Evolutionary conservation across 2,888 invertebrate species (phyloP), one percentile per base, ranked within the genome.

Genomic region (Lasioglossum villosulum): DNA sequence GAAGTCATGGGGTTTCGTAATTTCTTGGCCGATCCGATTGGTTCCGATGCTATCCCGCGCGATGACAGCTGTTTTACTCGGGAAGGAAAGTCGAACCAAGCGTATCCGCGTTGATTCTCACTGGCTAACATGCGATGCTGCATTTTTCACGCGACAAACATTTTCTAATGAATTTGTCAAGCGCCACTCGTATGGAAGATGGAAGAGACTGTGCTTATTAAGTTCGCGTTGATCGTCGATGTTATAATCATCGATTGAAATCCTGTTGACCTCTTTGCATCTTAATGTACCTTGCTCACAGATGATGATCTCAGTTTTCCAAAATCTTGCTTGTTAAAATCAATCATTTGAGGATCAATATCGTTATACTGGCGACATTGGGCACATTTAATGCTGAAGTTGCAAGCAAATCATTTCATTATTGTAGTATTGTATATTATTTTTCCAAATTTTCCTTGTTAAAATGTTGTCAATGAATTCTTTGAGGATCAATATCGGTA

Each of bases 61-160:
- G 74, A 71, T 84, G 71, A 84, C 84, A 84, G 84, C 84, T 84
- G 84, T 78, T 84, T 83, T 34, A 68, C 45, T 68, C 73, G 42
- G 39, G 48, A 68, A 30, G 42, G 30, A 30, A 68, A 63, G 66
- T 39, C 68, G 42, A 52, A 27, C 16, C 48, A 23, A 74, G 83
- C 45, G 66, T 68, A 27, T 68, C 68, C 68, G 37, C 23, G 68
- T 68, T 23, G 68, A 37, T 37, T 23, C 4, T 39, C 14, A 16
- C 5, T 5, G 16, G 5, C 1, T 14, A 27, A 27, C 14, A 59
- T 30, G 27, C 59, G 1, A 16, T 6, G 59, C 1, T 59, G 59
- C 59, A 16, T 59, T 5, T 59, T 59, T 14, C 27, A 27, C 27
- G 27, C 2, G 59, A 59, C n/a, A 5, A 30, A 1, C 1, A 16